phyloP scores from a whole-genome alignment of 2,113 vertebrate genomes.

The Eurystomus gularis region DNA sequence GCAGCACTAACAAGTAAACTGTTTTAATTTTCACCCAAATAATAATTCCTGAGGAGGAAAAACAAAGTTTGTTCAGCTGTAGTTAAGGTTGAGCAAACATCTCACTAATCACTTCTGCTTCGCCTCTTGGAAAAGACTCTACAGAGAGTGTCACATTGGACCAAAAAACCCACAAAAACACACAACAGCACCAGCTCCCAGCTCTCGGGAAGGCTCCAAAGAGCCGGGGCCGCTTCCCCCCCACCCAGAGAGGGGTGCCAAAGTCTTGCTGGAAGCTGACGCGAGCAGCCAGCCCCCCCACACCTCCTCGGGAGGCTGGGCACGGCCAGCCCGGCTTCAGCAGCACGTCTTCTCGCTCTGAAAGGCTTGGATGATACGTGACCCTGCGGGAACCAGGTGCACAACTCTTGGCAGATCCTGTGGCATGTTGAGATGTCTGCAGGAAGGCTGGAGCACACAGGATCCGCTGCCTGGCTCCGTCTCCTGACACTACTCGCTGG shows the following conservation, averaged over 20 bases:
- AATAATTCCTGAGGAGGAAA: constrained; percentile 7
- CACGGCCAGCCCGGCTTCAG: not conserved
- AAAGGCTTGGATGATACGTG: fast-evolving
- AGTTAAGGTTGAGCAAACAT: constrained; percentile 23
- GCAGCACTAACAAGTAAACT: not conserved
- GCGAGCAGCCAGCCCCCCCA: not conserved
- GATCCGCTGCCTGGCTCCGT: not conserved
- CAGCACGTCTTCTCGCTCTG: not conserved
- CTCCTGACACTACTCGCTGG: not conserved
- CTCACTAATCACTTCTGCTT: not conserved
- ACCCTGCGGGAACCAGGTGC: not conserved
- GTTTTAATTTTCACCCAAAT: not conserved
- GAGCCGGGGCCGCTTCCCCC: not conserved
- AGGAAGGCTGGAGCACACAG: not conserved
- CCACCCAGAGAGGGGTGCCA: fast-evolving
- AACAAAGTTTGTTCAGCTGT: constrained; percentile 47
- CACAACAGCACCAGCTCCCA: no score
- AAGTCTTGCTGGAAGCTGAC: fast-evolving
- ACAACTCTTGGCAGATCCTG: not conserved
- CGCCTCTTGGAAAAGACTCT: not conserved
- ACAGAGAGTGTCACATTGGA: not conserved
- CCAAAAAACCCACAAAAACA: not conserved
- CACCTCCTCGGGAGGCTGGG: not conserved
- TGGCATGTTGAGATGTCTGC: fast-evolving
- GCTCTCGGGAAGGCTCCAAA: not conserved